A percentile compares a stretch with the other conserved stretches of the same genome.
Conservation (phyloP, 1,140 invertebrate species). For the Oreohelix idahoensis region DNA sequence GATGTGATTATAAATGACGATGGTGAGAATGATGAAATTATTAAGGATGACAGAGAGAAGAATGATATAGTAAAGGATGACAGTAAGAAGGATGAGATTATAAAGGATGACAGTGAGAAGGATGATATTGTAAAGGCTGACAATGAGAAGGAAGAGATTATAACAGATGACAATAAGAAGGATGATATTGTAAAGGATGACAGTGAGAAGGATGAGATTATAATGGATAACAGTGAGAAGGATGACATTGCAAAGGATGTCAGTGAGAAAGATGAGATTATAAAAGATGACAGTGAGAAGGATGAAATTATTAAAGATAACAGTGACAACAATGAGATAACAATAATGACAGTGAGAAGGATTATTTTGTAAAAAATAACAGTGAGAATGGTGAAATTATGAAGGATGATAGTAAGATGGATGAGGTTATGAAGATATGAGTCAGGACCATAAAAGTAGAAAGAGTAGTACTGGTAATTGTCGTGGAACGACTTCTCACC, state of each 20-base stretch:
- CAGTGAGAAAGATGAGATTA: background rate
- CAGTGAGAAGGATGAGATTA: background rate
- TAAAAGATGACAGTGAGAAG: background rate
- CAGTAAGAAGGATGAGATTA: background rate
- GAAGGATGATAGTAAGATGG: no score
- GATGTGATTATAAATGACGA: background rate
- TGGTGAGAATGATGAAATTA: conserved; percentile 10
- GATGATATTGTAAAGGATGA: background rate
- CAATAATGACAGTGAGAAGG: background rate
- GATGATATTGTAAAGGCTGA: background rate
- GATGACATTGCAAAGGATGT: background rate
- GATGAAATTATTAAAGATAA: background rate
- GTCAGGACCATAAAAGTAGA: no score
- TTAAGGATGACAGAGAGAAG: background rate
- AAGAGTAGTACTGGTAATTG: no score
- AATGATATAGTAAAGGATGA: background rate
- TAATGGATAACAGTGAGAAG: background rate
- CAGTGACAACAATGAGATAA: background rate
- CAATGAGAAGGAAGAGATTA: background rate
- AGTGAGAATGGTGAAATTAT: no score
- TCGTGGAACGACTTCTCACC: no score
- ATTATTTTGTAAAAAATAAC: no score
- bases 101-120: background rate
- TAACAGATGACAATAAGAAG: background rate
- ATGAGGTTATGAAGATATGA: no score